A percentile compares a stretch with the other conserved stretches of the same genome.
Evolutionary conservation across 35 echinoderm and acorn worm genomes (phyloP).

Genomic region (Lytechinus pictus): DNA sequence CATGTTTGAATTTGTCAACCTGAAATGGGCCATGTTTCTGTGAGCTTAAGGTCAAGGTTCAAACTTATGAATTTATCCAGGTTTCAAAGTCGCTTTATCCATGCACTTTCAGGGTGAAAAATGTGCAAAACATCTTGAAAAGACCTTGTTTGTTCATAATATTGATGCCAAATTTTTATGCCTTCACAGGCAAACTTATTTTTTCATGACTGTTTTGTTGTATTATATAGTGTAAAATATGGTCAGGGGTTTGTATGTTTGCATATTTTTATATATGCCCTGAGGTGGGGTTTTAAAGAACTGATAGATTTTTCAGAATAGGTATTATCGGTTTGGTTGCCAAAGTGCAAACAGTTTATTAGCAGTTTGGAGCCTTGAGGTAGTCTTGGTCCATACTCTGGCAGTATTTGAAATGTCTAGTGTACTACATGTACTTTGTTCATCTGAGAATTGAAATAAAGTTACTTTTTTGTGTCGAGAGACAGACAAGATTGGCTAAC

Average conservation of each 20-base stretch:
- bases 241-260: background rate
- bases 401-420: background rate
- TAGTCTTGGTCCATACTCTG: background rate
- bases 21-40: background rate
- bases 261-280: background rate
- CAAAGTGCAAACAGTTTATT: slow-evolving; percentile 2
- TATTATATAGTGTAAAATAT: background rate
- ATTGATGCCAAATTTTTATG: background rate
- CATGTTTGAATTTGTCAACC: background rate
- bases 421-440: too few relatives aligned
- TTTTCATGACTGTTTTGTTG: background rate
- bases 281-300: background rate
- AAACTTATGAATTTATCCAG: background rate
- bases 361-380: background rate
- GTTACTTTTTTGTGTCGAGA: too few relatives aligned
- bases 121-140: background rate
- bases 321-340: background rate
- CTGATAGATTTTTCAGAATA: background rate
- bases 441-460: too few relatives aligned
- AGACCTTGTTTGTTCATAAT: background rate
- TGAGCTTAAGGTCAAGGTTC: background rate
- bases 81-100: background rate
- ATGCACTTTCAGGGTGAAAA: background rate
- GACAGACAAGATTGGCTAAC: too few relatives aligned
- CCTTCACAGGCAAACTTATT: background rate